A percentile compares a stretch with the other conserved stretches of the same genome.
Evolutionary conservation across 2,797 vertebrate species (phyloP).

Genomic region (Lophius americanus): DNA sequence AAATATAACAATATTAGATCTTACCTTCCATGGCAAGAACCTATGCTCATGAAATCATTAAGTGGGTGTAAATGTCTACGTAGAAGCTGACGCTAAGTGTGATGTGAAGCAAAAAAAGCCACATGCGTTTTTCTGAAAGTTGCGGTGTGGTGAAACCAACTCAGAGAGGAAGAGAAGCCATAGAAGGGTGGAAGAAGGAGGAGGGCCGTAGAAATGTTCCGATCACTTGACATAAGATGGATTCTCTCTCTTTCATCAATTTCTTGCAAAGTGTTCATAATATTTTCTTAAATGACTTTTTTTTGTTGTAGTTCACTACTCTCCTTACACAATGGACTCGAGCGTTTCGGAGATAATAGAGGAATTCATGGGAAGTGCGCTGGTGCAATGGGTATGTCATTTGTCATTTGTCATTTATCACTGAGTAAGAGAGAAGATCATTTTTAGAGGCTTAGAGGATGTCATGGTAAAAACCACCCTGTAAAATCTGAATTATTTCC

Average conservation of each 20-base stretch:
- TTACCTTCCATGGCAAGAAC: too few relatives aligned
- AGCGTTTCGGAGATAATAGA: slow-evolving; percentile 82
- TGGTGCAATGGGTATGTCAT: slow-evolving; percentile 85
- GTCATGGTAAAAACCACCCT: not conserved
- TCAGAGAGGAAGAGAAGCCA: slow-evolving; percentile 73
- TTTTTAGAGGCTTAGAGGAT: slow-evolving; percentile 25
- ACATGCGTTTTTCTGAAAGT: slow-evolving; percentile 67
- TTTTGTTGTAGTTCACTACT: slow-evolving; percentile 32
- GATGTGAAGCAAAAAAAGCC: slow-evolving; percentile 18
- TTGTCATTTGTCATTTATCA: slow-evolving; percentile 56
- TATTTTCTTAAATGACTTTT: slow-evolving; percentile 55
- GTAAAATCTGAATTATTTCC: slow-evolving; percentile 14
- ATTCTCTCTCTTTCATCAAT: slow-evolving; percentile 45
- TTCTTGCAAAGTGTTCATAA: slow-evolving; percentile 22
- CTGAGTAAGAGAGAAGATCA: slow-evolving; percentile 49
- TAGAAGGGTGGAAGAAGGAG: slow-evolving; percentile 57
- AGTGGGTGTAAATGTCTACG: not conserved
- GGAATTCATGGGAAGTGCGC: slow-evolving; percentile 83
- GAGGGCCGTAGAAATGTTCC: slow-evolving; percentile 66
- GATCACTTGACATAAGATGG: slow-evolving; percentile 64
- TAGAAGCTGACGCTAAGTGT: not conserved
- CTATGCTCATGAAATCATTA: too few relatives aligned
- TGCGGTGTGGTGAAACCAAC: slow-evolving; percentile 78
- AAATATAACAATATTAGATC: too few relatives aligned
- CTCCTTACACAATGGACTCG: slow-evolving; percentile 74